Evolutionary conservation across 2,888 invertebrate genomes (phyloP).

Genomic region (Luperina nickerlii): DNA sequence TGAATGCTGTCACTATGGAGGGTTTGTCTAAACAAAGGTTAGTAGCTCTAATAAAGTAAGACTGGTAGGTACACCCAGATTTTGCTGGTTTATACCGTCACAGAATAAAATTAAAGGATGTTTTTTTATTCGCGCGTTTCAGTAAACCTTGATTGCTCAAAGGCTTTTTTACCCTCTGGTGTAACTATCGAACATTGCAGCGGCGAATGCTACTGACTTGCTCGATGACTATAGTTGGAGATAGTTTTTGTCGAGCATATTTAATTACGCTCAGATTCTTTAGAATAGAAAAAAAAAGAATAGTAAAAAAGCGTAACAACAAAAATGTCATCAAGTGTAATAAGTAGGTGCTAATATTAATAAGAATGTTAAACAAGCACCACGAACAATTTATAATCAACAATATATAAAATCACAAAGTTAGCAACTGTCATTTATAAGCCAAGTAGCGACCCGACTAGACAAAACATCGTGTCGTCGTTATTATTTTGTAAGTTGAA

Average conservation of each 20-base stretch:
- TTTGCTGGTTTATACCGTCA: neutral
- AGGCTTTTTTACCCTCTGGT: conserved; percentile 10
- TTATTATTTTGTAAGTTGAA: neutral
- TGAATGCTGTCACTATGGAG: conserved; percentile 11
- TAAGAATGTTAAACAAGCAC: neutral
- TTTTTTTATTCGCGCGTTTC: conserved; percentile 17
- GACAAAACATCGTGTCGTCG: neutral
- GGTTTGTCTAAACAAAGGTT: neutral
- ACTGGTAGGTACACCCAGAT: neutral
- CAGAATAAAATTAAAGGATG: neutral
- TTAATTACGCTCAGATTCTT: too few species aligned
- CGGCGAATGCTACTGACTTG: neutral
- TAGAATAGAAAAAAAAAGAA: too few species aligned
- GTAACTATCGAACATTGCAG: conserved; percentile 1
- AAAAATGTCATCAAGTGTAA: neutral
- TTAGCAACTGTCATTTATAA: too few species aligned
- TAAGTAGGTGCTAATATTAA: too few species aligned
- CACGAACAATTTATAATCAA: neutral
- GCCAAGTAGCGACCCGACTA: neutral
- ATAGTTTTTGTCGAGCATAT: neutral
- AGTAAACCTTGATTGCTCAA: conserved; percentile 41
- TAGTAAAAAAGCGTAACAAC: neutral
- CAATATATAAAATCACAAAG: neutral
- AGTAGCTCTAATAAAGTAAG: neutral
- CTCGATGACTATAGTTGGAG: neutral